These are phyloP conservation scores for Microplitis demolitor DNA, from an alignment of 1,140 invertebrate species.

Conservation along the genomic window DNA sequence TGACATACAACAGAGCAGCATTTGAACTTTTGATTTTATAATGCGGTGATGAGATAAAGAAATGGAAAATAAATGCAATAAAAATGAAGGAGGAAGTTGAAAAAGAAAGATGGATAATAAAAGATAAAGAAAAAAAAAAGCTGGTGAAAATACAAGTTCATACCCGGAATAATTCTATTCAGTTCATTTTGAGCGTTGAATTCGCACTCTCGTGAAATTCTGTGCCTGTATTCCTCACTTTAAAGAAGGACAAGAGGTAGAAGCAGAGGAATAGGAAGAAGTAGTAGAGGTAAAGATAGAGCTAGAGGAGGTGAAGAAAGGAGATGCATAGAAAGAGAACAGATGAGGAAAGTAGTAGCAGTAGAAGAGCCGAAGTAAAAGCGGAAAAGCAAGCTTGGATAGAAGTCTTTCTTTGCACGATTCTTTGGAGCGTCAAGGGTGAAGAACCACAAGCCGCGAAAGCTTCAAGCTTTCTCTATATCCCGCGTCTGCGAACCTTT, in stretches of 20 bases:
- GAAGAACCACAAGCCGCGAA: too few species aligned
- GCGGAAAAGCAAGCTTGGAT: too few species aligned
- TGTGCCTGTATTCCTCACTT: not conserved
- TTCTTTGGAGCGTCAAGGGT: too few species aligned
- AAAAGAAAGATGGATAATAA: not conserved
- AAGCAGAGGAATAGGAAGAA: too few species aligned
- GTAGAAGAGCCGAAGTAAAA: too few species aligned
- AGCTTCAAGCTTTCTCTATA: too few species aligned
- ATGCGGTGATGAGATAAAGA: not conserved
- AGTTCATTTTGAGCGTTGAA: constrained; percentile 7
- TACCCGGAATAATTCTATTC: constrained; percentile 13
- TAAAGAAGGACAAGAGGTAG: not conserved
- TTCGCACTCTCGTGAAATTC: constrained; percentile 2
- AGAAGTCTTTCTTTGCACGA: too few species aligned
- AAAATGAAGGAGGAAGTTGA: not conserved
- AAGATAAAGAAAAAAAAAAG: not conserved
- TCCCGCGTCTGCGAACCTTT: too few species aligned
- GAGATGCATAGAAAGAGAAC: not conserved
- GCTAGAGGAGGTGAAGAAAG: not conserved
- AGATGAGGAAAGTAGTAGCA: too few species aligned
- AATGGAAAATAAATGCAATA: not conserved
- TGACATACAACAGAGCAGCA: not conserved
- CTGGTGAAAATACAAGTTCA: constrained; percentile 2
- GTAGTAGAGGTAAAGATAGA: not conserved
- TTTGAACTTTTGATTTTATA: not conserved